phyloP scores from a whole-genome alignment of 2,888 invertebrate species.

The Orgyia antiqua region DNA sequence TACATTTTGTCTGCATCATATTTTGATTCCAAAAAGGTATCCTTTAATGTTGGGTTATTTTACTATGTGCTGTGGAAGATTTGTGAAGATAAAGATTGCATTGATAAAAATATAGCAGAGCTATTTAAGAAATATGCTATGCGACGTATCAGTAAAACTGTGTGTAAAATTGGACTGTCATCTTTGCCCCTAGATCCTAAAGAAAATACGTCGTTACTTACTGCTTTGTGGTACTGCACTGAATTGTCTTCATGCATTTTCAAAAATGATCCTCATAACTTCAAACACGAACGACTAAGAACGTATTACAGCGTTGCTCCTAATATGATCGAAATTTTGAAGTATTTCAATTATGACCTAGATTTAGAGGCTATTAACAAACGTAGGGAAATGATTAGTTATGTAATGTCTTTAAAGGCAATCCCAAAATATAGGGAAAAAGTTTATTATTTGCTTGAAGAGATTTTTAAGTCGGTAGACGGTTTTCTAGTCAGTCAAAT shows the following conservation, averaged over 20 bases:
- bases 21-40: constrained; percentile 1
- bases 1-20: constrained; percentile 3
- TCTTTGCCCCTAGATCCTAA: constrained; percentile 1
- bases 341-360: neutral
- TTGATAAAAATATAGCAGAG: neutral
- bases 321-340: constrained; percentile 4
- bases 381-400: constrained; percentile 1
- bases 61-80: constrained; percentile 4
- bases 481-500: constrained; percentile 3
- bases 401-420: neutral
- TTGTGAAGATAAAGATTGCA: constrained; percentile 4
- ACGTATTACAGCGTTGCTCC: neutral
- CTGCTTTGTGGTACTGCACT: neutral
- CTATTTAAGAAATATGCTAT: constrained; percentile 3
- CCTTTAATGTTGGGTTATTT: constrained; percentile 3
- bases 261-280: neutral
- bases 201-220: neutral
- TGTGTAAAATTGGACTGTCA: constrained; percentile 1
- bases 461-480: constrained; percentile 1
- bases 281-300: constrained; percentile 3
- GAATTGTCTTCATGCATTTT: neutral
- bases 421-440: neutral
- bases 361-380: neutral
- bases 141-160: constrained; percentile 4
- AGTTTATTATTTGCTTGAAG: neutral